Evolutionary conservation across 2,113 vertebrate species (phyloP), one percentile per base, ranked within the genome.

Genomic region (Esox niger): DNA sequence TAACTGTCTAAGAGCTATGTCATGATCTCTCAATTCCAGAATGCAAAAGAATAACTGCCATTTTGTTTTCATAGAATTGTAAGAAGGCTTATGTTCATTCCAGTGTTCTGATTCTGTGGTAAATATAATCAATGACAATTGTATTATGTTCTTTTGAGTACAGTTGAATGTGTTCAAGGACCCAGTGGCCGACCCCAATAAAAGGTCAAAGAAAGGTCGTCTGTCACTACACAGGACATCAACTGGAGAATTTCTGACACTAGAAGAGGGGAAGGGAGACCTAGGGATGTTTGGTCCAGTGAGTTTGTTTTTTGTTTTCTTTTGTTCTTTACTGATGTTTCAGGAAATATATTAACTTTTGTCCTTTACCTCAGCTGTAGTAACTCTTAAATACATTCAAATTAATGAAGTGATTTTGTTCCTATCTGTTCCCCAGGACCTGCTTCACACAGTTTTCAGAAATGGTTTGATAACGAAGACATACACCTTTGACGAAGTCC

Each of bases 81-180:
- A n/a, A n/a, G n/a, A n/a, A n/a, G n/a, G n/a, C n/a, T n/a, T n/a
- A n/a, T n/a, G n/a, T n/a, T n/a, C n/a, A n/a, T n/a, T n/a, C n/a
- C n/a, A n/a, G n/a, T n/a, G n/a, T n/a, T n/a, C n/a, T n/a, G n/a
- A n/a, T n/a, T n/a, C n/a, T n/a, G n/a, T n/a, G n/a, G 1, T 15
- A 43, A 15, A 15, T 10, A 6, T 43, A 15, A 15, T 10, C 17
- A 15, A 43, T 15, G 3, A 43, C 15, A 15, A 15, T 43, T 43
- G 38, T 43, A n/a, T 54, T 54, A 25, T 54, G 49, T 9, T 54
- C 2, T 54, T 54, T 25, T 25, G 9, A 21, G 9, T 52, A 33
- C 59, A 97, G 95, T 90, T 97, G 74, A 98, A 99, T 27, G 97
- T 99, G 69, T 99, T 98, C 88, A 99, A 99, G 83, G 96, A 99